Evolutionary conservation across 2,113 vertebrate genomes (phyloP).

Genomic region (Sialia sialis): DNA sequence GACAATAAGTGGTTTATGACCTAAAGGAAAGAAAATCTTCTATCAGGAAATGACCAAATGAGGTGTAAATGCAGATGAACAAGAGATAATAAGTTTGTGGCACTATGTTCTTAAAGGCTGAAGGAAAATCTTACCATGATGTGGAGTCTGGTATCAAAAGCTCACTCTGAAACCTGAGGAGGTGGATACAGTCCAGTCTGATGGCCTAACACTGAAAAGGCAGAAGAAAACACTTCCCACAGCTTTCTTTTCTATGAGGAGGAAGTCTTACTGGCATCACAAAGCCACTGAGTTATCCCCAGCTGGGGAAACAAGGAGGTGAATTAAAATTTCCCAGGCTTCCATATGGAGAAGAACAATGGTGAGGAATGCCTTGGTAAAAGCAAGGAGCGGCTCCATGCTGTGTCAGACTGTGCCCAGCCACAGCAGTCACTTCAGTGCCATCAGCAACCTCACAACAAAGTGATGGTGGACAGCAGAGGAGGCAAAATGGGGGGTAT

Average conservation of each 20-base stretch:
- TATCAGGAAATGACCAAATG: background rate
- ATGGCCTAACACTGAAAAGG: background rate
- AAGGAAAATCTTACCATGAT: background rate
- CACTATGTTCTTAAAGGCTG: background rate
- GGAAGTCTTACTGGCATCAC: background rate
- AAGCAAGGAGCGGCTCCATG: background rate
- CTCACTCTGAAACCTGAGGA: background rate
- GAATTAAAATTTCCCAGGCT: background rate
- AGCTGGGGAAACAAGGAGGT: background rate
- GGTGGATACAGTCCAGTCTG: background rate
- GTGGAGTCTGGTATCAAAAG: background rate
- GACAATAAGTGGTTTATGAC: background rate
- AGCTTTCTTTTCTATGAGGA: background rate
- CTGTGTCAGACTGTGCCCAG: background rate
- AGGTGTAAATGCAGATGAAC: background rate
- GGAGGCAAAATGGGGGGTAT: background rate
- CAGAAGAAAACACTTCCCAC: background rate
- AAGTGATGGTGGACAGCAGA: background rate
- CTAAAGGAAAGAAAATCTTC: background rate
- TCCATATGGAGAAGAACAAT: background rate
- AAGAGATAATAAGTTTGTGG: background rate
- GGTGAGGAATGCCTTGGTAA: background rate
- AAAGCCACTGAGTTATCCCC: background rate
- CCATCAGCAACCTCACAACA: background rate
- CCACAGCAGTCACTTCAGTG: rapidly evolving